Conservation (phyloP, 2,888 invertebrate genomes). For the Erebia ligea region DNA sequence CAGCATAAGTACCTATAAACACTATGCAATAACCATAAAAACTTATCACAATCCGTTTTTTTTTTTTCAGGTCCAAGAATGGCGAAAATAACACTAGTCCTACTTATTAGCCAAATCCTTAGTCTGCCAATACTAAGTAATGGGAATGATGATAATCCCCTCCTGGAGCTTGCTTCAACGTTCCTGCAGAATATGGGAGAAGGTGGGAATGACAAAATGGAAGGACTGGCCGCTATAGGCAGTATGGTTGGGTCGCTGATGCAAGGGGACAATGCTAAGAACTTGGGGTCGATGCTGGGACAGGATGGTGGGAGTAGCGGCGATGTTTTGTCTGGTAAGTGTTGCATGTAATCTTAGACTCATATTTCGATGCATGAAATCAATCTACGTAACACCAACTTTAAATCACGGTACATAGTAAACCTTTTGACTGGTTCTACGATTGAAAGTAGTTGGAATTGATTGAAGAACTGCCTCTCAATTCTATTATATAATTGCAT, state of each 20-base stretch:
- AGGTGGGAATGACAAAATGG: conserved; percentile 59
- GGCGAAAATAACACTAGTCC: conserved; percentile 56
- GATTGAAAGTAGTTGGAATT: too few species aligned
- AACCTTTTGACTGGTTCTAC: too few species aligned
- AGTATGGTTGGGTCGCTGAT: conserved; percentile 86
- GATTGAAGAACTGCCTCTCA: too few species aligned
- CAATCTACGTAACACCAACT: too few species aligned
- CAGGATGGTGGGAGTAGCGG: conserved; percentile 68
- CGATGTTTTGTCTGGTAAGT: conserved; percentile 75
- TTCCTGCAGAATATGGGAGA: conserved; percentile 85
- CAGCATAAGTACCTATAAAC: conserved; percentile 11
- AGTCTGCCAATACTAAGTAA: conserved; percentile 59
- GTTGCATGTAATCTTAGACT: too few species aligned
- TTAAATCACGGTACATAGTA: too few species aligned
- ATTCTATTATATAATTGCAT: too few species aligned
- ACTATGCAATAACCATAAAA: conserved; percentile 25
- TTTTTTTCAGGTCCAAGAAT: conserved; percentile 52
- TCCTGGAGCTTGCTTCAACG: conserved; percentile 87
- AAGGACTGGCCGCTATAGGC: conserved; percentile 84
- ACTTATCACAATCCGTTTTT: conserved; percentile 20
- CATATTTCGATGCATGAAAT: too few species aligned
- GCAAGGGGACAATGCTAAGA: conserved; percentile 86
- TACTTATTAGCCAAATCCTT: conserved; percentile 55
- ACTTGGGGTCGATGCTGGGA: conserved; percentile 70
- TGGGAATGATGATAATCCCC: conserved; percentile 79